phyloP scores from a whole-genome alignment of 2,113 vertebrate genomes.

The Pampusana beccarii region DNA sequence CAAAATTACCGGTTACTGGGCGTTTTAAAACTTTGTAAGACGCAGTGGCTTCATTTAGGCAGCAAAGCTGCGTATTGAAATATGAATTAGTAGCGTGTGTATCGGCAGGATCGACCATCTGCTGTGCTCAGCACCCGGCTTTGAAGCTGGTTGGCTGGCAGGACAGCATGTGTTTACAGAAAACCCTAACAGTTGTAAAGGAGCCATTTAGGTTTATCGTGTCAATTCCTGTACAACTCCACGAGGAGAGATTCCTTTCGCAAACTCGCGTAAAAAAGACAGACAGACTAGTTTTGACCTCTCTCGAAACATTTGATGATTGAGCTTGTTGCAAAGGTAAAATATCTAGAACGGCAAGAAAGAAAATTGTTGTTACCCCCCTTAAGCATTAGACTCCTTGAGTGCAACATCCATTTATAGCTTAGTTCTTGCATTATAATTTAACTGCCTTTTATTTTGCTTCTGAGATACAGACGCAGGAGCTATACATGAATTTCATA shows the following conservation, averaged over 20 bases:
- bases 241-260: conserved; percentile 40
- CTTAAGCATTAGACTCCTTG: conserved; percentile 34
- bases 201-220: conserved; percentile 72
- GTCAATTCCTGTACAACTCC: conserved; percentile 63
- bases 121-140: conserved; percentile 61
- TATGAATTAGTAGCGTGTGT: conserved; percentile 62
- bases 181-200: conserved; percentile 71
- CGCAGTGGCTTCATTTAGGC: conserved; percentile 30
- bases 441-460: conserved; percentile 61
- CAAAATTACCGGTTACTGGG: not conserved
- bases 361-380: conserved; percentile 11
- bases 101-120: conserved; percentile 66
- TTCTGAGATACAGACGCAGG: not conserved
- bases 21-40: conserved; percentile 45
- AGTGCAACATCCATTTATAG: conserved; percentile 46
- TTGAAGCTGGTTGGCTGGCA: conserved; percentile 71
- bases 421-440: conserved; percentile 50
- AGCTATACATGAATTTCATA: conserved; percentile 34
- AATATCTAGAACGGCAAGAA: not conserved
- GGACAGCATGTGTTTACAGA: conserved; percentile 72
- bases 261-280: conserved; percentile 55
- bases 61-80: conserved; percentile 56
- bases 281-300: conserved; percentile 67
- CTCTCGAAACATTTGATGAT: conserved; percentile 34
- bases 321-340: conserved; percentile 38